Evolutionary conservation across 2,797 vertebrate genomes (phyloP).

Genomic region (Pachyuromys duprasi): DNA sequence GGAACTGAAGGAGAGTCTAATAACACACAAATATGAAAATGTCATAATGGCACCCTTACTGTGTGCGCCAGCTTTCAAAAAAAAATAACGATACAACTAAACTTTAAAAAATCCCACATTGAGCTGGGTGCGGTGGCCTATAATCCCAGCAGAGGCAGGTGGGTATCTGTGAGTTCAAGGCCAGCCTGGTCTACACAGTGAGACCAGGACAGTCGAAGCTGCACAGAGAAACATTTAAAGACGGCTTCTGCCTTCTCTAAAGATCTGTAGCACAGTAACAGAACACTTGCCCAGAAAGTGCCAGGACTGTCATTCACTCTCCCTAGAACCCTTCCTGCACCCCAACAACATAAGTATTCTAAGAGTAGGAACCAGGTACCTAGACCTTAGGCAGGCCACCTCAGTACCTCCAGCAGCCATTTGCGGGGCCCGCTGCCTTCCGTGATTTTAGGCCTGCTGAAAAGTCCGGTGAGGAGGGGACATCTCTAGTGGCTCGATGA

Average conservation of each 20-base stretch:
- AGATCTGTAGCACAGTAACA: not conserved
- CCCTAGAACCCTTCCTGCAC: not conserved
- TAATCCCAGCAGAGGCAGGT: too few relatives aligned
- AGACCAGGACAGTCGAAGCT: too few relatives aligned
- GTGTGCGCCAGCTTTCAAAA: not conserved
- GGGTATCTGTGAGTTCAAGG: too few relatives aligned
- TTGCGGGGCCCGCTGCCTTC: not conserved
- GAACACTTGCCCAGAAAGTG: not conserved
- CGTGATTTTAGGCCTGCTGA: not conserved
- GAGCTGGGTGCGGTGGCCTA: not conserved
- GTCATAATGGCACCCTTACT: not conserved
- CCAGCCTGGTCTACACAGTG: too few relatives aligned
- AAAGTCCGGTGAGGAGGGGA: not conserved
- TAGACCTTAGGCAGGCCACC: not conserved
- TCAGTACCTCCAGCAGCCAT: not conserved
- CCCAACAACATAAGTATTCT: not conserved
- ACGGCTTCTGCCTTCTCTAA: not conserved
- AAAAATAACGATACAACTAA: not conserved
- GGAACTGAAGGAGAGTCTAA: not conserved
- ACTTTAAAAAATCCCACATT: not conserved
- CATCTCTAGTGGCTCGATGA: not conserved
- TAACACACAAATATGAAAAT: not conserved
- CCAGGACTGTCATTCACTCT: not conserved
- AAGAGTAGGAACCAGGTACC: not conserved
- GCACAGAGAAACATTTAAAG: not conserved